Conservation (phyloP, 2,797 vertebrate genomes). For the Thripadectes ignobilis region DNA sequence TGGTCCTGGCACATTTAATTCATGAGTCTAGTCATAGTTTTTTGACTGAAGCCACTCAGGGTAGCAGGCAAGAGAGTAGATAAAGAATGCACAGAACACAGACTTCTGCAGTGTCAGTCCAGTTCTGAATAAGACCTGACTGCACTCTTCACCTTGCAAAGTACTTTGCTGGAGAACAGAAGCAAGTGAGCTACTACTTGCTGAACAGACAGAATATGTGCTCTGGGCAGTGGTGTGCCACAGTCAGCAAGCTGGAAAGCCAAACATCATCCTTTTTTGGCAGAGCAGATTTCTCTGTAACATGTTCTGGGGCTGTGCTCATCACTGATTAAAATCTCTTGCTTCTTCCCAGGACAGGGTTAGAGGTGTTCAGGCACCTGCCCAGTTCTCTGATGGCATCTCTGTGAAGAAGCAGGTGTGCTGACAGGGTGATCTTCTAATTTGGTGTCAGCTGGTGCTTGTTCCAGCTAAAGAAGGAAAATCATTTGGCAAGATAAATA, state of each 20-base stretch:
- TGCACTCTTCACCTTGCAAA: neutral
- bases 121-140: neutral
- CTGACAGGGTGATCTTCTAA: neutral
- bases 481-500: neutral
- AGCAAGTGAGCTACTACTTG: neutral
- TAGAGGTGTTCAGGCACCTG: neutral
- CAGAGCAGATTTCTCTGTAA: neutral
- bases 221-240: accelerated
- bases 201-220: neutral
- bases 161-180: neutral
- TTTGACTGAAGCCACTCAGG: neutral
- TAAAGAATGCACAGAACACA: neutral
- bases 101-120: neutral
- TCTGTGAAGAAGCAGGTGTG: neutral
- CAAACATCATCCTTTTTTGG: neutral
- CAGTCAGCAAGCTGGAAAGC: neutral
- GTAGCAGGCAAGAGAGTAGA: neutral
- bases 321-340: neutral
- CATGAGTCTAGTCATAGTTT: neutral
- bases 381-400: neutral
- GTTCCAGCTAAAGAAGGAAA: neutral
- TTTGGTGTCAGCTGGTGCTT: neutral
- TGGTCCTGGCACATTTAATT: neutral
- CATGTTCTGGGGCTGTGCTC: neutral
- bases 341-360: neutral